phyloP scores from a whole-genome alignment of 2,797 vertebrate species.

The Margarornis squamiger region DNA sequence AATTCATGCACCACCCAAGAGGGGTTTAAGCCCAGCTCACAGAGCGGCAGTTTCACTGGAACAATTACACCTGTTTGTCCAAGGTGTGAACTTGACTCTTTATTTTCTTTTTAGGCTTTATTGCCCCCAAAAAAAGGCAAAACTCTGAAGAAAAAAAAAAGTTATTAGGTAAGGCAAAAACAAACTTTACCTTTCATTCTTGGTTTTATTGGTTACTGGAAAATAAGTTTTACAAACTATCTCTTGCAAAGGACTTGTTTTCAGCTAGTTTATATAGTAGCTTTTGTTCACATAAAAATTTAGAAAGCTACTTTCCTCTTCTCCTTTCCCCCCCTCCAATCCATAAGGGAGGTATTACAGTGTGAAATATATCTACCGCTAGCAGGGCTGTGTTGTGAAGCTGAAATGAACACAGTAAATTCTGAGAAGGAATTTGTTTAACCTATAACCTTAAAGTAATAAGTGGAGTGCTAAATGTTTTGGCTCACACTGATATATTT shows the following conservation, averaged over 20 bases:
- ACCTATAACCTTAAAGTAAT: constrained; percentile 70
- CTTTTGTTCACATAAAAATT: constrained; percentile 66
- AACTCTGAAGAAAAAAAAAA: not conserved
- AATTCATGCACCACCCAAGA: not conserved
- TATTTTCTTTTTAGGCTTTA: constrained; percentile 14
- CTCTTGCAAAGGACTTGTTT: constrained; percentile 65
- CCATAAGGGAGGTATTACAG: constrained; percentile 69
- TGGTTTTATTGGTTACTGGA: constrained; percentile 36
- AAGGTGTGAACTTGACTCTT: not conserved
- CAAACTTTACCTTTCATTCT: constrained; percentile 18
- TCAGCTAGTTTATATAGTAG: constrained; percentile 43
- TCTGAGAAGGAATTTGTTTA: constrained; percentile 72
- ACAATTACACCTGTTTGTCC: constrained; percentile 24
- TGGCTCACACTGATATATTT: constrained; percentile 64
- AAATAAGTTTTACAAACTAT: constrained; percentile 60
- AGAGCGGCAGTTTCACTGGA: not conserved
- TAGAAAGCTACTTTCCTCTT: constrained; percentile 41
- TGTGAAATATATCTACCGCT: constrained; percentile 58
- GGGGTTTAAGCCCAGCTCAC: not conserved
- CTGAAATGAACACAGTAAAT: constrained; percentile 70
- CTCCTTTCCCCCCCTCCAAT: constrained; percentile 9
- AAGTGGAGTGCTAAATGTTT: constrained; percentile 65
- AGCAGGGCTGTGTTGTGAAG: constrained; percentile 63
- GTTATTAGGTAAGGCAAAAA: not conserved
- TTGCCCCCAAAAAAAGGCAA: not conserved